Evolutionary conservation across 2,888 invertebrate species (phyloP), one percentile per base, ranked within the genome.

Genomic region (Nemoura dubitans): DNA sequence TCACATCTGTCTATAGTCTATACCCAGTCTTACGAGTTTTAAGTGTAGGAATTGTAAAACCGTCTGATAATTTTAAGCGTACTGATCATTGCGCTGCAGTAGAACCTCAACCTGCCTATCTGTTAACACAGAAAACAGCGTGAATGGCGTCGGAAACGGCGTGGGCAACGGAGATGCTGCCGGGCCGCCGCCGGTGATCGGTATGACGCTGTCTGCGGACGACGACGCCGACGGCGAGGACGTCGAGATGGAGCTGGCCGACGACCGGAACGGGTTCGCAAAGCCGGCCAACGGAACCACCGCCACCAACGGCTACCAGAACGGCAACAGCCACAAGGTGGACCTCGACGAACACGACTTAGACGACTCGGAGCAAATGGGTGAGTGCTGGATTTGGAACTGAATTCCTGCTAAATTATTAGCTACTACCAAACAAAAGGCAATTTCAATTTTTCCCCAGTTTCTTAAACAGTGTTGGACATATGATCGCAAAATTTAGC

Each of bases 331-430:
- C 89, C 91, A 91, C 89, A 90, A 89, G 88, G 90, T 25, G 43
- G 87, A 86, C 14, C 77, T 91, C 88, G 91, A 91, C 90, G 91
- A 92, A 89, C 94, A 94, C 92, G 94, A 95, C 92, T 94, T 95
- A 91, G 93, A 95, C 91, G 94, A 95, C 89, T 94, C 94, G 90
- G 94, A 94, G 91, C 95, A 94, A 91, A 94, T 95, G 95, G 96
- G 96, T 96, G 92, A 92, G 93, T 92, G 21, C 59, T 14, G 2
- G 16, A 59, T 36, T n/a, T n/a, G n/a, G n/a, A n/a, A n/a, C n/a
- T n/a, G n/a, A n/a, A n/a, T n/a, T n/a, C n/a, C n/a, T n/a, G n/a
- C n/a, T n/a, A n/a, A n/a, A n/a, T n/a, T n/a, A n/a, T n/a, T n/a
- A n/a, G n/a, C n/a, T n/a, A n/a, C n/a, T n/a, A n/a, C n/a, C n/a